Conservation (phyloP, 2,888 invertebrate species). For the Ypsolopha sequella region DNA sequence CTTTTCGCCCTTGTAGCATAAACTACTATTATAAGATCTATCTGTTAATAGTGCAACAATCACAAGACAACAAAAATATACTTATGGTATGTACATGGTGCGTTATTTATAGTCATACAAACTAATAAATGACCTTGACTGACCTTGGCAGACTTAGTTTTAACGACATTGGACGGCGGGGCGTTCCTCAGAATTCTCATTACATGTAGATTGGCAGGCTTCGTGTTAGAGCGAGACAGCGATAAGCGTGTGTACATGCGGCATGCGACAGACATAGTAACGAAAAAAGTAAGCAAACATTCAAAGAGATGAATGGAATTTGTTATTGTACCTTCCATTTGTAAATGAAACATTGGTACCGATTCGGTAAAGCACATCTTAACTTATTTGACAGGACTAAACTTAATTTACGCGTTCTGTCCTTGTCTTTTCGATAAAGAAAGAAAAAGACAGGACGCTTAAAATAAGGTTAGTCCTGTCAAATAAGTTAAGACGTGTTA, state of each 20-base stretch:
- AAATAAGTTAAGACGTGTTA: too few relatives aligned
- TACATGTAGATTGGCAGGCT: constrained; percentile 85
- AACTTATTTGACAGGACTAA: too few relatives aligned
- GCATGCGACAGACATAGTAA: constrained; percentile 34
- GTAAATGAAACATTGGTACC: not conserved
- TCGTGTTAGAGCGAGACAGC: constrained; percentile 12
- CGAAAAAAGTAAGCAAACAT: not conserved
- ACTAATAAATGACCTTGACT: constrained; percentile 28
- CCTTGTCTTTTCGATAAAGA: too few relatives aligned
- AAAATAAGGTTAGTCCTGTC: too few relatives aligned
- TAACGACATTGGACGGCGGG: constrained; percentile 87
- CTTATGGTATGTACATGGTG: not conserved
- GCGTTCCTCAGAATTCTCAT: constrained; percentile 87
- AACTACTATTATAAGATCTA: too few relatives aligned
- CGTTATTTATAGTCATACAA: not conserved
- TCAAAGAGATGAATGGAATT: not conserved
- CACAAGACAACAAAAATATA: too few relatives aligned
- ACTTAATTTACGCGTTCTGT: too few relatives aligned
- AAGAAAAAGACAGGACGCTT: too few relatives aligned
- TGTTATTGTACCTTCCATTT: not conserved
- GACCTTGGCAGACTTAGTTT: constrained; percentile 90
- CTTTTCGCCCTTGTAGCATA: too few relatives aligned
- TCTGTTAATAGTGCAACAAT: too few relatives aligned
- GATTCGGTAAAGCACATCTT: too few relatives aligned
- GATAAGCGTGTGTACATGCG: constrained; percentile 41